These are phyloP conservation scores for Burhinus oedicnemus DNA, from an alignment of 2,113 vertebrate species.

Conservation along the genomic window DNA sequence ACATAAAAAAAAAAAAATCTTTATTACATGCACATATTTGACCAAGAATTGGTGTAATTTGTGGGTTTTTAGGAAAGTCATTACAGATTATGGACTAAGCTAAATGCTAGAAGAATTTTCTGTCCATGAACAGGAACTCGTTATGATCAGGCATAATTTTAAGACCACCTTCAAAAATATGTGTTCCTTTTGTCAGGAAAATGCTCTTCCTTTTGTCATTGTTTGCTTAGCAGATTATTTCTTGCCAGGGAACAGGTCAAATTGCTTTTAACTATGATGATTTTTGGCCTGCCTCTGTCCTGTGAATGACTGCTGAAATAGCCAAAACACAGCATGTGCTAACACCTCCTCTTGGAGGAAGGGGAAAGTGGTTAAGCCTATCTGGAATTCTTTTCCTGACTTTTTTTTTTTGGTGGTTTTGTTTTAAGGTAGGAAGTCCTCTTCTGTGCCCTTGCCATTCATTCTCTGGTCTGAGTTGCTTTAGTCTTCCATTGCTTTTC, in stretches of 20 bases:
- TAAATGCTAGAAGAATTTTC: neutral
- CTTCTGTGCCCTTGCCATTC: neutral
- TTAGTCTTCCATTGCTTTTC: constrained; percentile 33
- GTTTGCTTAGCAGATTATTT: neutral
- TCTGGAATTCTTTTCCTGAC: neutral
- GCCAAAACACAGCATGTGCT: neutral
- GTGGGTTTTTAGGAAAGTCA: neutral
- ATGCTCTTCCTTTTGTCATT: neutral
- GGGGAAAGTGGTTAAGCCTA: neutral
- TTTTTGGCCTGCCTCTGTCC: neutral
- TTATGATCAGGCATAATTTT: neutral
- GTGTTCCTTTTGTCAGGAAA: neutral
- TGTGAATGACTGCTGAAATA: neutral
- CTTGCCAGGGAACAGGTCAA: neutral
- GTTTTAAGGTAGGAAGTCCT: neutral
- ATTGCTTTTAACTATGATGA: neutral
- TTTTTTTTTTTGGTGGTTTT: neutral
- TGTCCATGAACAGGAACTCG: neutral
- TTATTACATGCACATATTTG: neutral
- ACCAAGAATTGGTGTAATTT: neutral
- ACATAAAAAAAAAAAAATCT: neutral
- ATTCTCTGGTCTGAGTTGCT: neutral
- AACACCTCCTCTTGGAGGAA: neutral
- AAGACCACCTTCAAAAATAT: neutral
- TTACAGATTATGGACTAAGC: neutral